Conservation (phyloP, 2,113 vertebrate genomes). For the Sphaerodactylus townsendi region DNA sequence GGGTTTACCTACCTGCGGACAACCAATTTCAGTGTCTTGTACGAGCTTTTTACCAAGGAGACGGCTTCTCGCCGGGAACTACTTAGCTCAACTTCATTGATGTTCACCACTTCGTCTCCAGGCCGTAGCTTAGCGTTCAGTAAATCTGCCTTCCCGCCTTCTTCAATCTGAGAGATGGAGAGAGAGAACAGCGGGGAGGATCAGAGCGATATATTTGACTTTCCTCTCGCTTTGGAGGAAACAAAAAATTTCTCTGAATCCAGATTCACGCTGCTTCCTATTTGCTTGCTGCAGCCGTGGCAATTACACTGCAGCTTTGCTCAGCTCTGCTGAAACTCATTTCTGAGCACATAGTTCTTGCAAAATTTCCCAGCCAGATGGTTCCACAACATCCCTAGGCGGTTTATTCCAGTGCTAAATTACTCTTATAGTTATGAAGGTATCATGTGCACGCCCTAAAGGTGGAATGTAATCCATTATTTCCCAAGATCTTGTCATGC, state of each 20-base stretch:
- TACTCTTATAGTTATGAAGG: background rate
- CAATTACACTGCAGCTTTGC: background rate
- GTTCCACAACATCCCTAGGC: background rate
- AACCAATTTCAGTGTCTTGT: constrained; percentile 86
- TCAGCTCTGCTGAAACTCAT: background rate
- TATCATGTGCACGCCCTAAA: background rate
- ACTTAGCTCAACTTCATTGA: constrained; percentile 87
- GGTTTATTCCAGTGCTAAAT: background rate
- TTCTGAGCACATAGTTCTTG: background rate
- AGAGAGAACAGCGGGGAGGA: constrained; percentile 19
- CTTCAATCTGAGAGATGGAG: constrained; percentile 79
- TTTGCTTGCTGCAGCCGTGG: background rate
- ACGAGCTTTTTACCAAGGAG: constrained; percentile 90
- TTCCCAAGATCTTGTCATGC: background rate
- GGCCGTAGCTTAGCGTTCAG: constrained; percentile 80
- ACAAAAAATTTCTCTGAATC: background rate
- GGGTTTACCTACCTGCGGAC: constrained; percentile 84
- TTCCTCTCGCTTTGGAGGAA: background rate
- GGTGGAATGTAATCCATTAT: background rate
- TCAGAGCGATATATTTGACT: background rate
- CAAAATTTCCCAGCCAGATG: background rate
- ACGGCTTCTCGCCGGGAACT: constrained; percentile 90
- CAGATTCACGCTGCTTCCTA: background rate
- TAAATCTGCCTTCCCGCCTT: constrained; percentile 84
- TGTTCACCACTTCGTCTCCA: constrained; percentile 87